Percentiles rank a stretch among this genome's conserved stretches.
Conservation (phyloP, 1,140 invertebrate species). For the Dendrolimus kikuchii region DNA sequence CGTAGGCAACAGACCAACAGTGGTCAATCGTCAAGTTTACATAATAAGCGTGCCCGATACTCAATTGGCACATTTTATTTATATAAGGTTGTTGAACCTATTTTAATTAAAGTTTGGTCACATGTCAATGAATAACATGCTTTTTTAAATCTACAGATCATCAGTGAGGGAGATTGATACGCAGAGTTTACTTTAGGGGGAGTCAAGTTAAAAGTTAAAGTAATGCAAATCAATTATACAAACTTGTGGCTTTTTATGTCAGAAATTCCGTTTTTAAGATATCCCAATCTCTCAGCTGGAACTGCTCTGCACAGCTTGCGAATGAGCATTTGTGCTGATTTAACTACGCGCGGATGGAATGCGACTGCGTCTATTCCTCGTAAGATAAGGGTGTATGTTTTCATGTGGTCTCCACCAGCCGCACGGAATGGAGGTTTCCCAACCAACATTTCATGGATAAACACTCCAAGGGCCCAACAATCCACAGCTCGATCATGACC, state of each 20-base stretch:
- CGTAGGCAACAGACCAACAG: too few species aligned
- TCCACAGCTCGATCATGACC: constrained; percentile 95
- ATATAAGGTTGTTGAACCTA: too few species aligned
- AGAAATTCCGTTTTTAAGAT: constrained; percentile 90
- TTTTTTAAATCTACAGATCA: too few species aligned
- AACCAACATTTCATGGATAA: constrained; percentile 92
- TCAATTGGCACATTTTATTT: too few species aligned
- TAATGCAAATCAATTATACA: constrained; percentile 15
- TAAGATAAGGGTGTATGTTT: constrained; percentile 96
- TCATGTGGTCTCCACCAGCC: constrained; percentile 90
- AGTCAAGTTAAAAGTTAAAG: too few species aligned
- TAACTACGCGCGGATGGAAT: constrained; percentile 86
- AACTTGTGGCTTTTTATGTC: constrained; percentile 96
- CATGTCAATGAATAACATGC: constrained; percentile 1
- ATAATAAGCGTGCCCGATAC: too few species aligned
- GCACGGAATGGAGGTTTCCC: constrained; percentile 96
- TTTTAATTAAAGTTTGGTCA: neutral
- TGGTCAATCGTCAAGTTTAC: too few species aligned
- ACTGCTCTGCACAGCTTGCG: constrained; percentile 90
- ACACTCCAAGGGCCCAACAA: constrained; percentile 95
- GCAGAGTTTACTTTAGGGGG: too few species aligned
- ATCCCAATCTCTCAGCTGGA: constrained; percentile 94
- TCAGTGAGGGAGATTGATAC: too few species aligned
- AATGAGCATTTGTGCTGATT: constrained; percentile 87
- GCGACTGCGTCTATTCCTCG: constrained; percentile 93